phyloP scores from a whole-genome alignment of 2,888 invertebrate species.

The Pecten maximus region DNA sequence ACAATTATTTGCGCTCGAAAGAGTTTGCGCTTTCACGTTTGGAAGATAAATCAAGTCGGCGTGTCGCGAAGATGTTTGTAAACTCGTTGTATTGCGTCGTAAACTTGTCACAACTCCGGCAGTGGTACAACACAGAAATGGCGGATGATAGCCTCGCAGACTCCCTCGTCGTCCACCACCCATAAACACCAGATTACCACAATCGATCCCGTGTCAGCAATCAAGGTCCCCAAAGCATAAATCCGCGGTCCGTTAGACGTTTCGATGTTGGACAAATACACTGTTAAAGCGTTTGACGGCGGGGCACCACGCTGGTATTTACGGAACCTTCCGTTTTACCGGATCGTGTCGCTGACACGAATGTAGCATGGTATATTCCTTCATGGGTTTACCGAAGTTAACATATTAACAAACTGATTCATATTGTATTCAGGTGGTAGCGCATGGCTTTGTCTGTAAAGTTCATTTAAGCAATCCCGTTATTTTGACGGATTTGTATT shows the following conservation, averaged over 20 bases:
- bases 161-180: neutral
- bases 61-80: constrained; percentile 2
- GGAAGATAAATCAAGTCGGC: neutral
- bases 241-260: constrained; percentile 5
- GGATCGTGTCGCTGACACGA: neutral
- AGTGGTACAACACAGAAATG: neutral
- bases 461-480: too few relatives aligned
- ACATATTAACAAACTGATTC: too few relatives aligned
- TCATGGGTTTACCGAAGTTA: too few relatives aligned
- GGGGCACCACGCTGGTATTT: neutral
- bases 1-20: neutral
- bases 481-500: too few relatives aligned
- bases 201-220: constrained; percentile 19
- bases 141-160: neutral
- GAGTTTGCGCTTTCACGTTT: neutral
- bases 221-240: constrained; percentile 31
- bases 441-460: too few relatives aligned
- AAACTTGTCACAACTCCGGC: constrained; percentile 28
- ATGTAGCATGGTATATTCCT: neutral
- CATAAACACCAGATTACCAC: constrained; percentile 18
- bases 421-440: too few relatives aligned
- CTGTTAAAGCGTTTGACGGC: neutral
- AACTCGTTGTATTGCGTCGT: constrained; percentile 25
- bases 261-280: neutral
- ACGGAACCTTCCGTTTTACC: neutral